Evolutionary conservation across 2,888 invertebrate genomes (phyloP), one percentile per base, ranked within the genome.

Genomic region (Gasteruption jaculator): DNA sequence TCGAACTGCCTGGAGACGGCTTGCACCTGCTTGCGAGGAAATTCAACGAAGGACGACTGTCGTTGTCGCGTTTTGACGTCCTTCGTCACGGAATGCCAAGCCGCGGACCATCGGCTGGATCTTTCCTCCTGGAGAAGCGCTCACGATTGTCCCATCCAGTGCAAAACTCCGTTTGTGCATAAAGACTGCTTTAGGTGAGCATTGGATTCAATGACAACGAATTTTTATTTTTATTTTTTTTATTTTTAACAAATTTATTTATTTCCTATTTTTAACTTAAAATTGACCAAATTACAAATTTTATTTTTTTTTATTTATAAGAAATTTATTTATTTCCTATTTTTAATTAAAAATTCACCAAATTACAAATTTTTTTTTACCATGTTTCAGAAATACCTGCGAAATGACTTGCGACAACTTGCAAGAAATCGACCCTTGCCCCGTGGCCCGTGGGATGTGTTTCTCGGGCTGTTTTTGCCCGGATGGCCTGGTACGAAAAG

Each of bases 391-490:
- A 14, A 57, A 60, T 30, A 61, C 80, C 43, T 92, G 92, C 70
- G 89, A 90, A 65, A 81, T 83, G 2, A 79, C 83, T 0, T 93
- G 93, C 64, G 76, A 81, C 30, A 77, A 80, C 37, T 59, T 79
- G 20, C 64, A 77, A 34, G 74, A 79, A 46, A 68, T 75, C 10
- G 76, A 78, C 33, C 71, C 76, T 0, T 88, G 88, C 52, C 81
- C 84, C 0, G 64, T 74, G 14, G 73, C 81, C 47, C 76, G 79
- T 11, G 81, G 84, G 22, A 76, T 78, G 30, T 91, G 89, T 69
- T 85, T 84, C 73, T 80, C 88, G 1, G 91, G 91, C 38, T 91
- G 91, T 68, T 90, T 86, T 72, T 91, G 91, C 54, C 88, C 90
- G 0, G 81, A 84, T 30, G 90, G 90, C 26, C 71, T 66, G 3